These are phyloP conservation scores for Sphecodes monilicornis DNA, from an alignment of 2,888 invertebrate species.

Conservation along the genomic window DNA sequence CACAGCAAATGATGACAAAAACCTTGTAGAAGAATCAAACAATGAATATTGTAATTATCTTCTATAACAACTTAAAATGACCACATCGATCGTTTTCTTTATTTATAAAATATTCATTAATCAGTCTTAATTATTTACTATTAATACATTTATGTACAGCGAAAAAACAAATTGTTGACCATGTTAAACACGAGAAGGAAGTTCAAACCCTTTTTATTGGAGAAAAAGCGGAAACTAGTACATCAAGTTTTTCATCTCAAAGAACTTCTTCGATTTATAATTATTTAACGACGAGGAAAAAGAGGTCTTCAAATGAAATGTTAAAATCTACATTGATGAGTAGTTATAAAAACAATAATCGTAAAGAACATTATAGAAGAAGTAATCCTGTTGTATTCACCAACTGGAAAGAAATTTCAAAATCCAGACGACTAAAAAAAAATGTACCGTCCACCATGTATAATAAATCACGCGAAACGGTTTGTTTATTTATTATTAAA, in stretches of 20 bases:
- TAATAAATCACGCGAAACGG: conserved; percentile 27
- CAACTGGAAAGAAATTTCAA: conserved; percentile 67
- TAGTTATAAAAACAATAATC: not conserved
- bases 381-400: conserved; percentile 47
- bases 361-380: conserved; percentile 20
- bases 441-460: conserved; percentile 15
- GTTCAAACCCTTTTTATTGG: conserved; percentile 25
- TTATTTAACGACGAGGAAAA: conserved; percentile 45
- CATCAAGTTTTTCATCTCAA: conserved; percentile 25
- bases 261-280: conserved; percentile 56
- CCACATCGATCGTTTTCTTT: not conserved
- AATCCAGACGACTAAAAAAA: conserved; percentile 17
- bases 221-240: conserved; percentile 19
- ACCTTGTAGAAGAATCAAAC: not conserved
- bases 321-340: conserved; percentile 9
- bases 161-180: not conserved
- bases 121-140: not conserved
- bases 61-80: not conserved
- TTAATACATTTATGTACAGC: not conserved
- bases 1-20: not conserved
- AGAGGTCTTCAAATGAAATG: conserved; percentile 20
- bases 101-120: not conserved
- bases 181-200: conserved; percentile 15
- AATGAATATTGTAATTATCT: conserved; percentile 44
- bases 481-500: conserved; percentile 28